These are phyloP conservation scores for Trididemnum miniatum DNA, from an alignment of 23 tunicate genomes.

Conservation along the genomic window DNA sequence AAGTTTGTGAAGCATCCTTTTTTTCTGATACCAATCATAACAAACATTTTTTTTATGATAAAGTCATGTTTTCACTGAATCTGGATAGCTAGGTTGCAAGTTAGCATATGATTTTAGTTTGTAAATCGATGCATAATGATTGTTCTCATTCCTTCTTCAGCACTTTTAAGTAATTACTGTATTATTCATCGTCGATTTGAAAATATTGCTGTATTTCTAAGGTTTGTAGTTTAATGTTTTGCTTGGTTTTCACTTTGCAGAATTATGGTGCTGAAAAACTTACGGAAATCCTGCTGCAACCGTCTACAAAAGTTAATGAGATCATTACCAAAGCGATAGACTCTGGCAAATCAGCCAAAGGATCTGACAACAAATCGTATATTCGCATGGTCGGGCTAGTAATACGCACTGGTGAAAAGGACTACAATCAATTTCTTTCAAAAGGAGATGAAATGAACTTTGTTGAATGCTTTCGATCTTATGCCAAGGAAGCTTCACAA, in stretches of 20 bases:
- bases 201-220: no score
- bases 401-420: slow-evolving; percentile 82
- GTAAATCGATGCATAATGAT: no score
- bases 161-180: no score
- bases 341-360: neutral
- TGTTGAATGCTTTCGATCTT: slow-evolving; percentile 68
- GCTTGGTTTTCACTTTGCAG: slow-evolving; percentile 3
- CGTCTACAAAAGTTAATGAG: slow-evolving; percentile 68
- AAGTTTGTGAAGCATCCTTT: no score
- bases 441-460: slow-evolving; percentile 76
- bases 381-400: slow-evolving; percentile 74
- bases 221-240: no score
- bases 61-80: no score
- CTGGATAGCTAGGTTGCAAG: no score
- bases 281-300: slow-evolving; percentile 30
- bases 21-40: no score
- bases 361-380: neutral
- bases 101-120: no score
- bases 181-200: no score
- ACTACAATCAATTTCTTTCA: slow-evolving; percentile 88
- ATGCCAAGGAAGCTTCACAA: slow-evolving; percentile 15
- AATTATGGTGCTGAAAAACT: neutral
- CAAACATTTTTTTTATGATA: no score
- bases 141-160: no score
- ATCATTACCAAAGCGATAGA: slow-evolving; percentile 29